Evolutionary conservation across 2,113 vertebrate species (phyloP).

Genomic region (Pholis gunnellus): DNA sequence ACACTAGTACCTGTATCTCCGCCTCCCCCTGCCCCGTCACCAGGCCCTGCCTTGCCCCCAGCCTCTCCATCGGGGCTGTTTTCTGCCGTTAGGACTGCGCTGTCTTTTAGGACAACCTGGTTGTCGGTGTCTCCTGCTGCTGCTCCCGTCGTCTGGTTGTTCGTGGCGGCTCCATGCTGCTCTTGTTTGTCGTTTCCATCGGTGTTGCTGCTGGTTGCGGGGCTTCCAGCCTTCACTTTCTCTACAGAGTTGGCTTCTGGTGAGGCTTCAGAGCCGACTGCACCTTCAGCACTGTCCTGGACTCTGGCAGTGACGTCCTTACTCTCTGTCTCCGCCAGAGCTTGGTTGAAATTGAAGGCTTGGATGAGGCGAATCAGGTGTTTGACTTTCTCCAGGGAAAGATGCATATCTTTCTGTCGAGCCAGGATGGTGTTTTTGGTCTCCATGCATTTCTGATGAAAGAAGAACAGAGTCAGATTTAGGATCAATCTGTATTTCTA

Average conservation of each 20-base stretch:
- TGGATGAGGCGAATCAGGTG: conserved; percentile 97
- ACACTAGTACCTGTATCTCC: conserved; percentile 9
- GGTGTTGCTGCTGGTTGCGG: neutral
- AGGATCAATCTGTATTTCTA: neutral
- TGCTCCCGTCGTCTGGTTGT: conserved; percentile 27
- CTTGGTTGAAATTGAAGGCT: conserved; percentile 93
- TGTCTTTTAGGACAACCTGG: conserved; percentile 15
- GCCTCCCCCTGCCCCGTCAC: neutral
- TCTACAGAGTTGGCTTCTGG: conserved; percentile 48
- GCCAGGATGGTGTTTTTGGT: conserved; percentile 97
- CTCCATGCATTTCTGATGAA: conserved; percentile 97
- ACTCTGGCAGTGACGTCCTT: conserved; percentile 43
- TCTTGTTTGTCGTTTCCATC: conserved; percentile 23
- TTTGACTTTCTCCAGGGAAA: conserved; percentile 96
- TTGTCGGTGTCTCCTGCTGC: neutral
- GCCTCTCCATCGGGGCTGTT: neutral
- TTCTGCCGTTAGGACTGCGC: conserved; percentile 5
- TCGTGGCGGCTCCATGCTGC: conserved; percentile 10
- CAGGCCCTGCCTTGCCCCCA: neutral
- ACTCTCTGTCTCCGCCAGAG: conserved; percentile 84
- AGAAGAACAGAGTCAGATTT: conserved; percentile 11
- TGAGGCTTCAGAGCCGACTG: conserved; percentile 12
- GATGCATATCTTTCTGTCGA: conserved; percentile 98
- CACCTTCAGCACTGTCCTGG: conserved; percentile 36
- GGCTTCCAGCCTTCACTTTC: conserved; percentile 30